A percentile compares a stretch with the other conserved stretches of the same genome.
phyloP scores from a whole-genome alignment of 2,113 vertebrate genomes.

The Muscicapa adusta region DNA sequence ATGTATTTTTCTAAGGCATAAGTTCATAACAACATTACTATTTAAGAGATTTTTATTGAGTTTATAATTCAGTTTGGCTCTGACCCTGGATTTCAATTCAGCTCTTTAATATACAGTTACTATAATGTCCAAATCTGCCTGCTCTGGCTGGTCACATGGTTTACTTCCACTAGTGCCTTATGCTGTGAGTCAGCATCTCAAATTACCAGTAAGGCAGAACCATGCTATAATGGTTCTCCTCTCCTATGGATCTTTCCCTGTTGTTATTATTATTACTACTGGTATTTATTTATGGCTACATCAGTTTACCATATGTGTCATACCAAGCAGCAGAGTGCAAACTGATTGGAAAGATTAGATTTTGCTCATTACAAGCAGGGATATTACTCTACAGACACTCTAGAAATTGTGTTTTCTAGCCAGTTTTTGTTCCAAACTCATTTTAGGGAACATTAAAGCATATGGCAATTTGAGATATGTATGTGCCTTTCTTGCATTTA shows the following conservation, averaged over 20 bases:
- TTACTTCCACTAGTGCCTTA: background rate
- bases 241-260: background rate
- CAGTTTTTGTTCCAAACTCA: slow-evolving; percentile 5
- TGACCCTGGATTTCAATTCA: background rate
- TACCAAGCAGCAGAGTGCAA: background rate
- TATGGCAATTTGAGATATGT: background rate
- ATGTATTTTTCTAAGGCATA: background rate
- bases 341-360: slow-evolving; percentile 6
- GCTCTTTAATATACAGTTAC: background rate
- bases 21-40: background rate
- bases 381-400: background rate
- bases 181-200: background rate
- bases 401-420: slow-evolving; percentile 4
- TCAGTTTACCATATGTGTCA: slow-evolving; percentile 17
- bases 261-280: background rate
- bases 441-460: slow-evolving; percentile 8
- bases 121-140: background rate
- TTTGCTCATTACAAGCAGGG: background rate
- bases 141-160: background rate
- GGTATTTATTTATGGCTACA: background rate
- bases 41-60: background rate
- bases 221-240: background rate
- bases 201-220: background rate
- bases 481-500: background rate
- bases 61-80: background rate